Evolutionary conservation across 2,797 vertebrate species (phyloP), one percentile per base, ranked within the genome.

Genomic region (Chelon labrosus): DNA sequence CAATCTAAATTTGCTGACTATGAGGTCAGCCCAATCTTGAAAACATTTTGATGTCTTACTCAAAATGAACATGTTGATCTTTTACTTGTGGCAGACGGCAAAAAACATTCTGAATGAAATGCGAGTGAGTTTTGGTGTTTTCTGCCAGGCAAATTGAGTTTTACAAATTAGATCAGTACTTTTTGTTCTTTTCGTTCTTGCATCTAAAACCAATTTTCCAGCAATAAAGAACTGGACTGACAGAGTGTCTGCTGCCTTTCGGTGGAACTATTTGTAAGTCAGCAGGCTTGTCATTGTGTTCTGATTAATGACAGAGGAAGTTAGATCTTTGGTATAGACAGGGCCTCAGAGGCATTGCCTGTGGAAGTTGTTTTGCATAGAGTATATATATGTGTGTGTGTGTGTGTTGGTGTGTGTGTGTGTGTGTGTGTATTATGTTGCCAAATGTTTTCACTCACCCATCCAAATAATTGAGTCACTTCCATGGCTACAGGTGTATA

Each of bases 291-390:
- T 81, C 74, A 73, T 20, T 25, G 56, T 66, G 54, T 64, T 77
- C 73, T 73, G 69, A 85, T 76, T 84, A 77, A 80, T 64, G 57
- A 65, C 19, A 42, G 67, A 77, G 61, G 77, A 80, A 85, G 64
- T 75, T 35, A 35, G 31, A 35, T 35, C 31, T 66, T 83, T 64
- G 47, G 38, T 57, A 70, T 25, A 63, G 14, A 77, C 50, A 68
- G 42, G 25, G 41, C 52, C 51, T 64, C n/a, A 8, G 49, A 51
- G 49, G 44, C 16, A 35, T 55, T 38, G 62, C 13, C 57, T 58
- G 54, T 82, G 71, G 31, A 54, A 53, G 57, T 58, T 65, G 68
- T 57, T 58, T 22, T 22, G 22, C 22, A n/a, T n/a, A n/a, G n/a
- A n/a, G n/a, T n/a, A n/a, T n/a, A n/a, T n/a, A n/a, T n/a, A n/a